These are phyloP conservation scores for Andricus grossulariae DNA, from an alignment of 1,140 invertebrate species.

Conservation along the genomic window DNA sequence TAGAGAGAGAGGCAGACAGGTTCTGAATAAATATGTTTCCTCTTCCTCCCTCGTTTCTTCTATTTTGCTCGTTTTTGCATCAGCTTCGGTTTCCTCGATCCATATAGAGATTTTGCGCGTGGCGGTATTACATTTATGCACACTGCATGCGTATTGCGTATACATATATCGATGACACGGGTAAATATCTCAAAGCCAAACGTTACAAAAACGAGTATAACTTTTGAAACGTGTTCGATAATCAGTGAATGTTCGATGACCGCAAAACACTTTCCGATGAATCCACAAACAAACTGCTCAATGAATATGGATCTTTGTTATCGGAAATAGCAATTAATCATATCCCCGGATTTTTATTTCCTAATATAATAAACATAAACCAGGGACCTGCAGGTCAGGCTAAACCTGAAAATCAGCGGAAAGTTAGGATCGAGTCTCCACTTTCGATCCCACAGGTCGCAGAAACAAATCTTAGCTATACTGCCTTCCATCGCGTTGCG, in stretches of 20 bases:
- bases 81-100: neutral
- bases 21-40: conserved; percentile 26
- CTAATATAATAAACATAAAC: no score
- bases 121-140: no score
- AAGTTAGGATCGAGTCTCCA: no score
- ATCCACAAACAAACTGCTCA: neutral
- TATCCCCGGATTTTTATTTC: no score
- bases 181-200: conserved; percentile 29
- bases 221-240: conserved; percentile 14
- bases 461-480: no score
- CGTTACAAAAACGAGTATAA: neutral
- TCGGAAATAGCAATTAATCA: no score
- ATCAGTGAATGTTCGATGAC: conserved; percentile 16
- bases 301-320: neutral
- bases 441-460: no score
- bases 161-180: neutral
- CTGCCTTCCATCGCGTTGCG: no score
- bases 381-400: no score
- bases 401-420: no score
- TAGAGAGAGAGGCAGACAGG: neutral
- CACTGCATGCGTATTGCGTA: neutral
- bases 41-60: conserved; percentile 26
- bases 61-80: conserved; percentile 6
- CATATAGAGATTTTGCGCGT: conserved; percentile 7
- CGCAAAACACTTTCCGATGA: conserved; percentile 20